A percentile compares a stretch with the other conserved stretches of the same genome.
These are phyloP conservation scores for Heliocidaris erythrogramma DNA, from an alignment of 35 echinoderm and acorn worm species.

Conservation along the genomic window DNA sequence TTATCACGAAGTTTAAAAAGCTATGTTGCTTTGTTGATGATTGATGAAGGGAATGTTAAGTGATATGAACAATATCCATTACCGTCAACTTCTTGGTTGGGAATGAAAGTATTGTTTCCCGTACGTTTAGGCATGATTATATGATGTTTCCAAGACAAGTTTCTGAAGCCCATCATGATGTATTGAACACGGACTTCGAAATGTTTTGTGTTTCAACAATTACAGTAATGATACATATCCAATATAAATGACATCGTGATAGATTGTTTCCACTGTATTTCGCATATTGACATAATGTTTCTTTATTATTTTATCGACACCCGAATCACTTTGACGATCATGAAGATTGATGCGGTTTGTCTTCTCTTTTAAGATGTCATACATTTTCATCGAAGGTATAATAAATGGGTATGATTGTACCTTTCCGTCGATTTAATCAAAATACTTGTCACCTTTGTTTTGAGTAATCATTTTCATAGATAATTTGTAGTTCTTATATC, in stretches of 20 bases:
- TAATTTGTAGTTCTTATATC: too few species aligned
- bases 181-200: neutral
- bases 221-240: neutral
- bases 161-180: neutral
- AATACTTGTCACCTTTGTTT: too few species aligned
- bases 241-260: neutral
- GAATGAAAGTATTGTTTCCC: neutral
- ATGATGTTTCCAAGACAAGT: too few species aligned
- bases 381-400: neutral
- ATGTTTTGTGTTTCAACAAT: neutral
- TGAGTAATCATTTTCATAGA: too few species aligned
- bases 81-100: neutral
- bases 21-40: neutral
- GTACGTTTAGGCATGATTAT: neutral
- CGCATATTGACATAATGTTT: neutral
- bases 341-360: neutral
- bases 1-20: neutral
- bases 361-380: neutral
- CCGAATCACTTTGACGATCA: neutral
- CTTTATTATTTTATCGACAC: too few species aligned
- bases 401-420: neutral
- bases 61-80: conserved; percentile 18
- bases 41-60: neutral
- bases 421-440: neutral
- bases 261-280: neutral